Base-by-base conservation (phyloP, 1,140 invertebrate species). In the Drosophila littoralis region DNA sequence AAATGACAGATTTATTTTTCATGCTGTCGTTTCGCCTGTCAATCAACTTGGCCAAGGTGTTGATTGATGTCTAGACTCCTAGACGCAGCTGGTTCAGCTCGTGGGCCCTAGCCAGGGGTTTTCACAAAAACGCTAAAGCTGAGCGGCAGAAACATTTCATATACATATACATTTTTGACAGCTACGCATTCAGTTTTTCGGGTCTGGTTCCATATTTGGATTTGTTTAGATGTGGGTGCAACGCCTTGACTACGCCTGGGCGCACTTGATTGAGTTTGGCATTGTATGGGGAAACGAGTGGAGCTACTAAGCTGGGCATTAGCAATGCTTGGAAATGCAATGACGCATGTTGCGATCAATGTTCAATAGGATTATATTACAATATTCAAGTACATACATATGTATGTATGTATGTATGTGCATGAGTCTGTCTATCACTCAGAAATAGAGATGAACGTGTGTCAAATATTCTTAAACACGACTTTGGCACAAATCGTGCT, bases 1-100 rank as follows among this genome's bases (percentile, higher is more conserved):
- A 89, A 90, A 89, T 89, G 84, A 89, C 84, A 89, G 84, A 89
- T 89, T 89, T 89, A 88, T 89, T 68, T 83, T 81, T 70, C 70
- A 81, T 68, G 84, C 77, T 68, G 70, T 81, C 81, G 81, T 66
- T 81, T 69, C 66, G 75, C 70, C 84, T 81, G 84, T 89, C 84
- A 89, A 89, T 89, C 84, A 89, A 75, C 46, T 59, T 81, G 77
- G 71, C 60, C 66, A 78, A 89, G 84, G 84, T 89, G 84, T 78
- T 89, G 84, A 89, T 90, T 89, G 84, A 89, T 89, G 84, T 77
- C 84, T 88, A 83, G 76, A 68, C 76, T 46, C 13, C 42, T 38
- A 59, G 65, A 68, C 46, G 40, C 52, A 69, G 54, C 46, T 50
- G 71, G 33, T 15, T 54, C 61, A 46, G 17, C 9, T 8, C 12